phyloP scores from a whole-genome alignment of 2,888 invertebrate species.

The Dioctria linearis region DNA sequence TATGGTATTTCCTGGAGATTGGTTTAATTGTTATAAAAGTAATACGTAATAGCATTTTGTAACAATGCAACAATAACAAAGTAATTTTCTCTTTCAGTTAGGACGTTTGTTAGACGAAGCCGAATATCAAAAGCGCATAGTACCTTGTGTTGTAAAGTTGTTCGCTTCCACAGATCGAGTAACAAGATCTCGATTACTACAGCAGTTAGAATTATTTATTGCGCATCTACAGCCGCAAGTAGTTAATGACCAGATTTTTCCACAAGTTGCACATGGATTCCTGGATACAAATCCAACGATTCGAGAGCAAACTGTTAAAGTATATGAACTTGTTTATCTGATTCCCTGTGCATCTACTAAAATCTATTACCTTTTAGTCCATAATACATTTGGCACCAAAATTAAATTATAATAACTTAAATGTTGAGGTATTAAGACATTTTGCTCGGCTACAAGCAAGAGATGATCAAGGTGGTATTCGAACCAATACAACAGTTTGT shows the following conservation, averaged over 20 bases:
- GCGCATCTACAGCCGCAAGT: conserved; percentile 84
- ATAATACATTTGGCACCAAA: conserved; percentile 96
- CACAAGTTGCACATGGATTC: conserved; percentile 95
- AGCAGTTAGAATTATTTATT: conserved; percentile 93
- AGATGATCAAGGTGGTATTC: conserved; percentile 92
- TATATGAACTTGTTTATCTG: conserved; percentile 65
- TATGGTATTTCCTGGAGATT: too few species aligned
- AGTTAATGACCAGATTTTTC: conserved; percentile 96
- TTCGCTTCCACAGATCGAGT: conserved; percentile 97
- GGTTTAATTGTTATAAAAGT: too few species aligned
- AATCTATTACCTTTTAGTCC: conserved; percentile 74
- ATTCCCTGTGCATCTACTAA: not conserved
- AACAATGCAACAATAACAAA: too few species aligned
- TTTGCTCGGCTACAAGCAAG: conserved; percentile 96
- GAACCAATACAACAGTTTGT: conserved; percentile 99
- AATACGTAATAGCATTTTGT: too few species aligned
- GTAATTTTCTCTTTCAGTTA: conserved; percentile 76
- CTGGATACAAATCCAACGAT: conserved; percentile 97
- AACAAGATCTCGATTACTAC: conserved; percentile 92
- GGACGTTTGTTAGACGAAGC: conserved; percentile 90
- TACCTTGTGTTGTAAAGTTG: conserved; percentile 97
- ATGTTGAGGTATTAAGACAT: conserved; percentile 95
- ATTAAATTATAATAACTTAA: conserved; percentile 96
- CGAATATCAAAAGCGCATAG: conserved; percentile 96
- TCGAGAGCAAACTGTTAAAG: conserved; percentile 97